Base-by-base conservation (phyloP, 2,797 vertebrate genomes). In the Yasuhikotakia modesta region DNA sequence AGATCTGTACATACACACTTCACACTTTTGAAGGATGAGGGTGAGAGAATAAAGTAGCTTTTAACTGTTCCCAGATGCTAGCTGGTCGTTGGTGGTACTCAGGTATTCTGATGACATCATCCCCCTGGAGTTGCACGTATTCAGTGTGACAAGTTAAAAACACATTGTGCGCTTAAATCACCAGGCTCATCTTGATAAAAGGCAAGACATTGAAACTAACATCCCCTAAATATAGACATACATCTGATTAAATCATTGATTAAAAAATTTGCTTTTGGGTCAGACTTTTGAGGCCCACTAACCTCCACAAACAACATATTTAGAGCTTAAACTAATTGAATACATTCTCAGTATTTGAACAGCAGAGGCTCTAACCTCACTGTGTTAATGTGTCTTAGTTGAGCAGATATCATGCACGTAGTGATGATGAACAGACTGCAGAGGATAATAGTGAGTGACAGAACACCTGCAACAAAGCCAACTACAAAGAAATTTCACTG, bases 381-480 rank as follows among this genome's bases (percentile, higher is more conserved):
- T 67, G 68, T 84, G 27, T 27, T 27, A 81, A 76, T 85, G 79
- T 73, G 64, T 70, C 53, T 79, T 14, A 63, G 81, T 87, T 88
- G 84, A 85, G 87, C 94, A 94, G 92, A 94, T 94, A 93, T 93
- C 84, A 82, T 82, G 77, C 88, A 89, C 90, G 85, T 90, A 90
- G 90, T 78, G 88, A 88, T 90, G 91, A 91, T 89, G 89, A 90
- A 90, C 90, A 86, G 89, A 75, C 80, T 77, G 87, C 57, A 55
- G 75, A 64, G 87, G 90, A 88, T 92, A 92, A 93, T 89, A 90
- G 81, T 93, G 92, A 94, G 86, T 92, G 92, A 89, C 93, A 93
- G 91, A 92, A 89, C 94, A 95, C 94, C 94, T 95, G 94, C 93
- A 93, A 88, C 90, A 90, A 89, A 91, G 87, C 85, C 89, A 88